These are phyloP conservation scores for Tamias sibiricus DNA, from an alignment of 2,113 vertebrate genomes.

Conservation along the genomic window DNA sequence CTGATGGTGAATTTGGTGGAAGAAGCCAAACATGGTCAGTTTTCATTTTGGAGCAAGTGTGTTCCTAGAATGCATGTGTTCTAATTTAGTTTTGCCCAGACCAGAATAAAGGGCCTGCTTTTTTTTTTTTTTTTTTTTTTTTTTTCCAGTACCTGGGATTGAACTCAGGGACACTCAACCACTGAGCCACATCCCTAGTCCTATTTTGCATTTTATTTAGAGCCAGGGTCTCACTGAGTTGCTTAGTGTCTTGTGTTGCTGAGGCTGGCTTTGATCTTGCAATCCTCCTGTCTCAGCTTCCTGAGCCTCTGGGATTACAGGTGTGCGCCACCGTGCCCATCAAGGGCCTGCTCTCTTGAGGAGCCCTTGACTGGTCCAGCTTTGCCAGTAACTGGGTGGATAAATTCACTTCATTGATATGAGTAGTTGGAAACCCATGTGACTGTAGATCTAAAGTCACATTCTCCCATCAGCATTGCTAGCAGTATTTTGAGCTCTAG, in stretches of 20 bases:
- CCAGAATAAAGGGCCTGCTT: not conserved
- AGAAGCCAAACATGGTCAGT: not conserved
- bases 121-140: too few species aligned
- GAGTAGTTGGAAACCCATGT: not conserved
- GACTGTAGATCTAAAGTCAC: not conserved
- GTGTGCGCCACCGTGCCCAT: too few species aligned
- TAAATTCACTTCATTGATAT: not conserved
- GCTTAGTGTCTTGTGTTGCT: too few species aligned
- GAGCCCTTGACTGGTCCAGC: not conserved
- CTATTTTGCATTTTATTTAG: too few species aligned
- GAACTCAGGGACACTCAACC: too few species aligned
- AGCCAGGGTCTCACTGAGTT: too few species aligned
- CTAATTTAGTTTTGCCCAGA: not conserved
- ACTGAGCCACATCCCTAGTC: too few species aligned
- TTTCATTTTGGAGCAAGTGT: not conserved
- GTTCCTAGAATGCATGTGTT: not conserved
- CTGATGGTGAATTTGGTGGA: not conserved
- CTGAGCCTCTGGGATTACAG: too few species aligned
- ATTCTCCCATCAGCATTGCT: not conserved
- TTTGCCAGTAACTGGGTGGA: not conserved
- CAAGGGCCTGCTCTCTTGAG: not conserved
- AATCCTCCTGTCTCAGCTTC: too few species aligned
- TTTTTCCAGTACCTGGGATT: too few species aligned
- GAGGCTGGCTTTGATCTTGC: too few species aligned
- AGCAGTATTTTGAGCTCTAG: not conserved